Conservation (phyloP, 2,113 vertebrate species). For the Corvus cornix region DNA sequence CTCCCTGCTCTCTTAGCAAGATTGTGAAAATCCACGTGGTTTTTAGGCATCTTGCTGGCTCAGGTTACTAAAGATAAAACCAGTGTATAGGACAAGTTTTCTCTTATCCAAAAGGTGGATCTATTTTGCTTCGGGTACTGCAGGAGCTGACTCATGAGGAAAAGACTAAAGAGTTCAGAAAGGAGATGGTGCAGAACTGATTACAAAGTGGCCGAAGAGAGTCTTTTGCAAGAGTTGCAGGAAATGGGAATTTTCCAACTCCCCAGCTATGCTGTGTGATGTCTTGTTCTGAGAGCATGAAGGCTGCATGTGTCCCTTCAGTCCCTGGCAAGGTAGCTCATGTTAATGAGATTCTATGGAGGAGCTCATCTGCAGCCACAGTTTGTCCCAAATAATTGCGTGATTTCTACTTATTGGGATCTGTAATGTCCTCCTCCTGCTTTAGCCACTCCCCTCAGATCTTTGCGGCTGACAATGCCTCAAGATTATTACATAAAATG, state of each 20-base stretch:
- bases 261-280: neutral
- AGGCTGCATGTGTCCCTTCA: neutral
- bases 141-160: neutral
- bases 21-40: neutral
- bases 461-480: neutral
- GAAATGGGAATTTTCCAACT: neutral
- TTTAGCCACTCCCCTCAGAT: neutral
- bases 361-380: neutral
- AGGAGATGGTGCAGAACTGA: neutral
- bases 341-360: neutral
- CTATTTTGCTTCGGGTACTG: neutral
- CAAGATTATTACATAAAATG: neutral
- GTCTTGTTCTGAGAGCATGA: neutral
- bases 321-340: neutral
- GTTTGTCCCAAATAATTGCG: neutral
- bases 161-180: neutral
- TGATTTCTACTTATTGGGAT: neutral
- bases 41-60: neutral
- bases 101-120: neutral
- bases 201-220: neutral
- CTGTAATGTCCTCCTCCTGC: neutral
- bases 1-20: neutral
- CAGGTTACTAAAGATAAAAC: neutral
- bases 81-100: neutral
- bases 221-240: neutral